A percentile compares a stretch with the other conserved stretches of the same genome.
These are phyloP conservation scores for Zaprionus inermis DNA, from an alignment of 1,140 invertebrate species.

Conservation along the genomic window DNA sequence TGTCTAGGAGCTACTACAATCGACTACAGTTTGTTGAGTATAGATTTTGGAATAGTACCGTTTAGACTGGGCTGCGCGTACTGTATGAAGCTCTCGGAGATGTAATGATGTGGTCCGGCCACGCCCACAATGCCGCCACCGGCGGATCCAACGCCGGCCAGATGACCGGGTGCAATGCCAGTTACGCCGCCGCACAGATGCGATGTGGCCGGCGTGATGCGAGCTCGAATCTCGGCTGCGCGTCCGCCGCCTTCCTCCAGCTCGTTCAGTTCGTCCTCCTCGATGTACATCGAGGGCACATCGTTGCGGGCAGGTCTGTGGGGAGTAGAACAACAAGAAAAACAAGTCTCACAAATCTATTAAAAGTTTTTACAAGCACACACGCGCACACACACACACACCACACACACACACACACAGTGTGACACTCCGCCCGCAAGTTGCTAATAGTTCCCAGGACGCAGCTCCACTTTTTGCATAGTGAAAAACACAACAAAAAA, in stretches of 20 bases:
- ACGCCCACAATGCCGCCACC: conserved; percentile 63
- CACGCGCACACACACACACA: conserved; percentile 12
- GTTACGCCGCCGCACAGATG: conserved; percentile 54
- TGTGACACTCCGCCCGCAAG: conserved; percentile 26
- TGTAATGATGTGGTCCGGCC: conserved; percentile 81
- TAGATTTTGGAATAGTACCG: conserved; percentile 84
- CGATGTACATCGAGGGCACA: conserved; percentile 84
- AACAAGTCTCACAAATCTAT: conserved; percentile 60
- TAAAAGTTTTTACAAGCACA: conserved; percentile 59
- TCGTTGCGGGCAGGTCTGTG: conserved; percentile 79
- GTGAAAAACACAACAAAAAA: not conserved
- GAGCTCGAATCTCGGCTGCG: conserved; percentile 70
- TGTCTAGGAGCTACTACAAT: conserved; percentile 40
- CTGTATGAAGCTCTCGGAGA: conserved; percentile 84
- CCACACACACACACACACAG: conserved; percentile 5
- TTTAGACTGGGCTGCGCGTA: conserved; percentile 84
- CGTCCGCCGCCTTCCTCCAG: conserved; percentile 74
- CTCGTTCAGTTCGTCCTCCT: conserved; percentile 81
- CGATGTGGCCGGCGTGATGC: conserved; percentile 65
- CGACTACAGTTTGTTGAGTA: conserved; percentile 77
- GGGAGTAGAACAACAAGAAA: conserved; percentile 30
- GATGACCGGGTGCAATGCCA: conserved; percentile 6
- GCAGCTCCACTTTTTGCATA: conserved; percentile 29
- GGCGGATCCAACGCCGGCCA: conserved; percentile 21
- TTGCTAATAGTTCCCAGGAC: conserved; percentile 70